Evolutionary conservation across 2,888 invertebrate species (phyloP).

Genomic region (Blastobasis lacticolella): DNA sequence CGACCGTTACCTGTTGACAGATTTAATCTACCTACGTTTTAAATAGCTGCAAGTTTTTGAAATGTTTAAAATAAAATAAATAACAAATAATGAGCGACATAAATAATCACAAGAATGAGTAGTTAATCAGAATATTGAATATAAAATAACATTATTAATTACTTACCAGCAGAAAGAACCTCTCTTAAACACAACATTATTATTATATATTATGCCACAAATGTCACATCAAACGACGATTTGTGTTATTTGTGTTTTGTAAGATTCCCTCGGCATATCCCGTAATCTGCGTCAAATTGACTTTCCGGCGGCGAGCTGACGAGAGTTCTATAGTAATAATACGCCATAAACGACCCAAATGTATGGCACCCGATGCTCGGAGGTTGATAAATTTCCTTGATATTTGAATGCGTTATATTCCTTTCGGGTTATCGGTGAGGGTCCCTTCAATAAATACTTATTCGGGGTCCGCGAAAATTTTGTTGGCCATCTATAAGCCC

Average conservation of each 20-base stretch:
- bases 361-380: conserved; percentile 59
- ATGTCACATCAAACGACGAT: too few species aligned
- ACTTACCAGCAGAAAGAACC: too few species aligned
- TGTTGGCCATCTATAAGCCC: conserved; percentile 41
- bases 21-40: too few species aligned
- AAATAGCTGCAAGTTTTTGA: too few species aligned
- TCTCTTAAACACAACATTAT: too few species aligned
- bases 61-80: too few species aligned
- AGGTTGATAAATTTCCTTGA: conserved; percentile 68
- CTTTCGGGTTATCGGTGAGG: conserved; percentile 47
- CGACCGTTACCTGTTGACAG: too few species aligned
- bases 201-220: too few species aligned
- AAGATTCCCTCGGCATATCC: conserved; percentile 45
- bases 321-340: conserved; percentile 63
- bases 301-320: conserved; percentile 65
- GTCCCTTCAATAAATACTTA: conserved; percentile 52
- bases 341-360: conserved; percentile 67
- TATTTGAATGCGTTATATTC: conserved; percentile 69
- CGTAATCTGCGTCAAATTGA: conserved; percentile 69
- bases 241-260: conserved; percentile 30
- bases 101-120: too few species aligned
- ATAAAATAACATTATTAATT: too few species aligned
- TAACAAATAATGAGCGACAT: too few species aligned
- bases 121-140: too few species aligned
- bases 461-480: conserved; percentile 35